A percentile compares a stretch with the other conserved stretches of the same genome.
These are phyloP conservation scores for Clupea harengus DNA, from an alignment of 2,113 vertebrate species.

Conservation along the genomic window DNA sequence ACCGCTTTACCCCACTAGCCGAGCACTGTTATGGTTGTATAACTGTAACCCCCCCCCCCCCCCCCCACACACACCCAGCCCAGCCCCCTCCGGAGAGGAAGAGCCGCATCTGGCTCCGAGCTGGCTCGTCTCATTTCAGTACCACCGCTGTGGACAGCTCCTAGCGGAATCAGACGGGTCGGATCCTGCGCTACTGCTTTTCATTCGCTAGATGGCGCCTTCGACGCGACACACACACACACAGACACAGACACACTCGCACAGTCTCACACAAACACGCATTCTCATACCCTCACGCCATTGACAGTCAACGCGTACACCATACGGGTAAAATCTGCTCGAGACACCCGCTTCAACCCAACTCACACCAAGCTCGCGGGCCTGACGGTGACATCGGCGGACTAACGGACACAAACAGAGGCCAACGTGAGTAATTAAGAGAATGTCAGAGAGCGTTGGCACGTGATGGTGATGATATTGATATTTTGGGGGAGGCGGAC, in stretches of 20 bases:
- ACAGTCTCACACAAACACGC: background rate
- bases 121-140: slow-evolving; percentile 47
- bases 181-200: slow-evolving; percentile 41
- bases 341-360: slow-evolving; percentile 43
- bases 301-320: slow-evolving; percentile 69
- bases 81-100: too few relatives aligned
- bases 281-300: slow-evolving; percentile 62
- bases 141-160: slow-evolving; percentile 64
- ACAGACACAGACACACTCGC: slow-evolving; percentile 12
- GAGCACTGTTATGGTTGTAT: background rate
- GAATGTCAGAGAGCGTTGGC: slow-evolving; percentile 1
- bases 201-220: slow-evolving; percentile 55
- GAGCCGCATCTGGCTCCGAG: background rate
- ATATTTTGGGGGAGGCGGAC: slow-evolving; percentile 1
- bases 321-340: slow-evolving; percentile 51
- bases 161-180: slow-evolving; percentile 48
- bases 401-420: slow-evolving; percentile 55
- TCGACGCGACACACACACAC: slow-evolving; percentile 20
- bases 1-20: too few relatives aligned
- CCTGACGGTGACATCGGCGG: slow-evolving; percentile 35
- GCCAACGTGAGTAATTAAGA: slow-evolving; percentile 8
- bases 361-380: slow-evolving; percentile 38
- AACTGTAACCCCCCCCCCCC: background rate
- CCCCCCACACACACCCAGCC: too few relatives aligned
- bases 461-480: slow-evolving; percentile 3